Evolutionary conservation across 2,113 vertebrate species (phyloP).

Genomic region (Ptilorrhoa leucosticta): DNA sequence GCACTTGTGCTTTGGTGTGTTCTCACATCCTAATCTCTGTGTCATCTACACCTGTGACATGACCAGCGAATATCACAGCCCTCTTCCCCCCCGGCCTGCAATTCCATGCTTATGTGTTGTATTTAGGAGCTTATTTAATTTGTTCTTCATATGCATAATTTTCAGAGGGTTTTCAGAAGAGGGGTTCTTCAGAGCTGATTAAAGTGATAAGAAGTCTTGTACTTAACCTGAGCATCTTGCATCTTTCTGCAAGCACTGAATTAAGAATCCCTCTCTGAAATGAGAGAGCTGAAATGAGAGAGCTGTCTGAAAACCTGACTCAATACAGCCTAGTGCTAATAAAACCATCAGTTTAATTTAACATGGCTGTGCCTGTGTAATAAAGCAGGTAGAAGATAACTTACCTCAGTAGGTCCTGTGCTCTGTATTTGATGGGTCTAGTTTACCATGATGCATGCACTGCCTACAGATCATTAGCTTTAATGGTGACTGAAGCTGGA

Average conservation of each 20-base stretch:
- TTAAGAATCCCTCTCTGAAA: neutral
- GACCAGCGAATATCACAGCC: neutral
- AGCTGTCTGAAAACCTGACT: neutral
- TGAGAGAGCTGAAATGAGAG: neutral
- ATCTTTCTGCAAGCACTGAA: neutral
- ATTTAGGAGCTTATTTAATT: neutral
- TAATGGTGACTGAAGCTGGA: neutral
- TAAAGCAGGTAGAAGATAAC: neutral
- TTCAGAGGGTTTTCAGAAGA: neutral
- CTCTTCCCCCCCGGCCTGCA: neutral
- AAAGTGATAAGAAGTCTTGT: neutral
- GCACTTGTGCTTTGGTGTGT: neutral
- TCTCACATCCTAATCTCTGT: neutral
- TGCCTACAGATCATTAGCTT: conserved; percentile 2
- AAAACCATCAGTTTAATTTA: conserved; percentile 3
- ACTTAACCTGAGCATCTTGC: neutral
- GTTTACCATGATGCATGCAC: neutral
- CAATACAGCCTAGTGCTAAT: neutral
- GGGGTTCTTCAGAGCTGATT: neutral
- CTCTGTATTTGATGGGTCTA: neutral
- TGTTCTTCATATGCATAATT: neutral
- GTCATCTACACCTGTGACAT: neutral
- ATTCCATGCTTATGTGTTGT: neutral
- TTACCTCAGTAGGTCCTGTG: neutral
- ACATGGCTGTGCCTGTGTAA: neutral